These are phyloP conservation scores for Orussus abietinus DNA, from an alignment of 1,140 invertebrate species.

Conservation along the genomic window DNA sequence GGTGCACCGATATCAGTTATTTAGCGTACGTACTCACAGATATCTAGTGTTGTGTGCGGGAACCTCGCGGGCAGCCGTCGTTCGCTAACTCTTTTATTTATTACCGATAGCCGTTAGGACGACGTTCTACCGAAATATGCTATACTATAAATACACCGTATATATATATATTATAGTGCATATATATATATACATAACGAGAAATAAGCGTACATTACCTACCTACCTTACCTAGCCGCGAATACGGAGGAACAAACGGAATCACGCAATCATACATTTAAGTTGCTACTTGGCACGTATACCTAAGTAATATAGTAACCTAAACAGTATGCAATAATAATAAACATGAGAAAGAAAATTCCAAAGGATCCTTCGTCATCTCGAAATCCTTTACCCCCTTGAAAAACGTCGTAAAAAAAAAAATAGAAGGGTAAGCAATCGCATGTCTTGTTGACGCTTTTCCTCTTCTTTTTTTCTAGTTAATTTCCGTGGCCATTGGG, in stretches of 20 bases:
- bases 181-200: too few relatives aligned
- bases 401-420: too few relatives aligned
- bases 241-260: constrained; percentile 50
- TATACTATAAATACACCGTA: constrained; percentile 55
- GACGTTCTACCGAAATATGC: constrained; percentile 53
- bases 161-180: too few relatives aligned
- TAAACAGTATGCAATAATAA: constrained; percentile 57
- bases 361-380: constrained; percentile 12
- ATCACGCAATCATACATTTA: constrained; percentile 56
- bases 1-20: too few relatives aligned
- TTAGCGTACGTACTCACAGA: too few relatives aligned
- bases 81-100: constrained; percentile 50
- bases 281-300: constrained; percentile 56
- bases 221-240: constrained; percentile 39
- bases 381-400: neutral
- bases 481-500: constrained; percentile 4
- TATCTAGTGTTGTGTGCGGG: too few relatives aligned
- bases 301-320: constrained; percentile 56
- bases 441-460: too few relatives aligned
- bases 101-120: constrained; percentile 53
- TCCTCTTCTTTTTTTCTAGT: constrained; percentile 9
- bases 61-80: constrained; percentile 33
- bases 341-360: constrained; percentile 52
- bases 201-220: constrained; percentile 50
- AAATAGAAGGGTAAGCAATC: too few relatives aligned